Percentiles rank a stretch among this genome's conserved stretches.
phyloP scores from a whole-genome alignment of 2,113 vertebrate species.

The Eira barbara region DNA sequence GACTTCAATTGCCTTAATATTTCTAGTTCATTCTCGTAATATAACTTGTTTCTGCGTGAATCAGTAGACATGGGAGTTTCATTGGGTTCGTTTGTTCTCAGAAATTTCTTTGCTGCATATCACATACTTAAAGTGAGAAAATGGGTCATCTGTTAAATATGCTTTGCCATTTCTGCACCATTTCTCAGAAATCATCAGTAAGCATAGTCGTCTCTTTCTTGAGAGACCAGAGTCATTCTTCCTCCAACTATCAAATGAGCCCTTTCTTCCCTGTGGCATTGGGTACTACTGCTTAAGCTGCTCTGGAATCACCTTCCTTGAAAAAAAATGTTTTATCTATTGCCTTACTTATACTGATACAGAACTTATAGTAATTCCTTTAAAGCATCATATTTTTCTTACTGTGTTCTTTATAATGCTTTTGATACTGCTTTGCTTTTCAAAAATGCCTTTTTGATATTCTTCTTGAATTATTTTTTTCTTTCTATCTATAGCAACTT shows the following conservation, averaged over 20 bases:
- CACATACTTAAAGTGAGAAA: background rate
- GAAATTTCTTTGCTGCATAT: background rate
- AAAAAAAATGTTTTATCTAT: background rate
- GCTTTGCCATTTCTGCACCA: background rate
- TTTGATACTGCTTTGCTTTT: background rate
- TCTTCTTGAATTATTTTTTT: background rate
- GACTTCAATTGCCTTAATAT: background rate
- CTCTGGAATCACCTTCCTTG: background rate
- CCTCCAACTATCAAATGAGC: background rate
- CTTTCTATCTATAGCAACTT: background rate
- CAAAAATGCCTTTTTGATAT: background rate
- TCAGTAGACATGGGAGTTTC: background rate
- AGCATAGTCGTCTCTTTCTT: background rate
- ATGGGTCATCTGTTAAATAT: background rate
- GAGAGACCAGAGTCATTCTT: background rate
- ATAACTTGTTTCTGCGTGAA: background rate
- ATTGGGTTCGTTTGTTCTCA: background rate
- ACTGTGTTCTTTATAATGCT: background rate
- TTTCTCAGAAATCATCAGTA: background rate
- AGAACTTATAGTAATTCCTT: background rate
- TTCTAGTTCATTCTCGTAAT: background rate
- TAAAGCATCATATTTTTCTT: background rate
- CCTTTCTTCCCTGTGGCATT: background rate
- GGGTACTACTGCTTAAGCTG: background rate
- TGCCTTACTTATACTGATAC: background rate